Evolutionary conservation across 2,888 invertebrate species (phyloP), one percentile per base, ranked within the genome.

Genomic region (Zonitis immaculata): DNA sequence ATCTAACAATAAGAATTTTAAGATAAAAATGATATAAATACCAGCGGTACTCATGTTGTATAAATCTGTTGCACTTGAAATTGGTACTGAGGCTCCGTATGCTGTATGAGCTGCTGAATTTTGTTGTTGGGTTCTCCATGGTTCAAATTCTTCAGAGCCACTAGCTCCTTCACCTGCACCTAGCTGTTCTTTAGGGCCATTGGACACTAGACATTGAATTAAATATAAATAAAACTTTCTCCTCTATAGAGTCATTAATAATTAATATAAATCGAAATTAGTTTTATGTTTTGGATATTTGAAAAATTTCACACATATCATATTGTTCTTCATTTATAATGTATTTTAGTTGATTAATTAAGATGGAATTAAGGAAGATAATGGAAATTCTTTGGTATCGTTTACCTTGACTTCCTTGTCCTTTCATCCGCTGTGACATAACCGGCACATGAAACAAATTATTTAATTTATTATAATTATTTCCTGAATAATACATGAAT

Each of bases 321-420:
- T 3, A 26, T 26, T 1, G 6, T 8, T 5, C 5, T 8, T 26
- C 1, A 26, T 26, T 6, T 7, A 26, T 26, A 26, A 26, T 26
- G 26, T 7, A 26, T 26, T 7, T 1, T 4, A 26, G 6, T 6
- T 26, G 26, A 27, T 27, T 9, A 27, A 27, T 2, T 5, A 27
- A 27, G 4, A 27, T 2, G 27, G 9, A 27, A 16, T 18, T 11
- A 18, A 16, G 18, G 9, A 16, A 18, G 18, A 39, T 3, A 18
- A 9, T 9, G 39, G 39, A 39, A 18, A 39, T 18, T 39, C 12
- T 12, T 32, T 11, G 9, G 16, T 44, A 30, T 18, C 14, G 61
- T 74, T 63, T 69, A 87, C 87, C 87, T 86, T 86, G 87, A 79
- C 87, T 87, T 82, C 87, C 87, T 84, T 87, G 87, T 84, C 87